Conservation (phyloP, 2,888 invertebrate genomes). For the Plebejus melissa region DNA sequence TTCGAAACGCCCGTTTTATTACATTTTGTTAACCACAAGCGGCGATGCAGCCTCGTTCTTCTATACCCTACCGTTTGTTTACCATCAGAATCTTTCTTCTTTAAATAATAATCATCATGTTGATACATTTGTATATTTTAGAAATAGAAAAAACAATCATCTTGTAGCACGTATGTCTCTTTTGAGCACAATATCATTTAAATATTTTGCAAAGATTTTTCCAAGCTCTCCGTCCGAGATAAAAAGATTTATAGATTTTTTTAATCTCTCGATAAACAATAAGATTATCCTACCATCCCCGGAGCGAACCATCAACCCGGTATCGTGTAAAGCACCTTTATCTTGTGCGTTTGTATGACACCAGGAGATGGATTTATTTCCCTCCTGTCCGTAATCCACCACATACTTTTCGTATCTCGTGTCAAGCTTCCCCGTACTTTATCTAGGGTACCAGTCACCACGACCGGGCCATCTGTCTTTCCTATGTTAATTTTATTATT, state of each 20-base stretch:
- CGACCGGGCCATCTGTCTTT: conserved; percentile 1
- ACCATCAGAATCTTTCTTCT: not conserved
- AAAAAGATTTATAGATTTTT: conserved; percentile 19
- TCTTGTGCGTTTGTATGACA: conserved; percentile 23
- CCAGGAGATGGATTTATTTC: conserved; percentile 24
- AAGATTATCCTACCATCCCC: conserved; percentile 6
- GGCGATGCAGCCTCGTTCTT: not conserved
- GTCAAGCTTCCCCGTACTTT: conserved; percentile 21
- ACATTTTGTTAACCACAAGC: not conserved
- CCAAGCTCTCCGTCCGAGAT: not conserved
- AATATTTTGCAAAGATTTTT: not conserved
- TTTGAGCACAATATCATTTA: not conserved
- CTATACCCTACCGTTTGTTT: not conserved
- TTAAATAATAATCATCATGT: too few relatives aligned
- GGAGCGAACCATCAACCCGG: conserved; percentile 14
- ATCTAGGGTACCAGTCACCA: not conserved
- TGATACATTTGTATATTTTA: too few relatives aligned
- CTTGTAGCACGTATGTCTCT: not conserved
- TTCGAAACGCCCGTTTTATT: conserved; percentile 25
- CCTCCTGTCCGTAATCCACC: conserved; percentile 16
- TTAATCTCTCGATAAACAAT: conserved; percentile 13
- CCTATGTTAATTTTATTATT: conserved; percentile 1
- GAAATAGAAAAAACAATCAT: not conserved
- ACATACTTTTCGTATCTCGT: conserved; percentile 23
- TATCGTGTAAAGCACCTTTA: conserved; percentile 25